Evolutionary conservation across 1,140 invertebrate species (phyloP).

Genomic region (Octopus bimaculoides): DNA sequence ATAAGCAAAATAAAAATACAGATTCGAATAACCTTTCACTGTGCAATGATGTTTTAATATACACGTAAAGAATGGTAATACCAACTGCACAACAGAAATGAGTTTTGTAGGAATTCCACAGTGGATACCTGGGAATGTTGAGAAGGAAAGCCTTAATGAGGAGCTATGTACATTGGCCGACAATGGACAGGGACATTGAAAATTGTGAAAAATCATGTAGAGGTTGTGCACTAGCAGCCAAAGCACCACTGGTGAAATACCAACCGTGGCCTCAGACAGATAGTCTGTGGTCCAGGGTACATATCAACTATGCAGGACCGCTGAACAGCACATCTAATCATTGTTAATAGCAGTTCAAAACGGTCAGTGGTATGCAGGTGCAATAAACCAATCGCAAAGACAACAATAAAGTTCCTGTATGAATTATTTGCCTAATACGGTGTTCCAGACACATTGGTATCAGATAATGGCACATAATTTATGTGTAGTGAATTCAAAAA

Average conservation of each 20-base stretch:
- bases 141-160: background rate
- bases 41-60: no score
- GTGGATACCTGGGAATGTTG: background rate
- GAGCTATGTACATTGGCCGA: background rate
- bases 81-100: background rate
- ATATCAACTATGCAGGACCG: background rate
- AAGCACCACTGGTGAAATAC: background rate
- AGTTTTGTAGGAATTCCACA: background rate
- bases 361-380: background rate
- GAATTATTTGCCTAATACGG: background rate
- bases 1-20: no score
- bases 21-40: no score
- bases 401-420: background rate
- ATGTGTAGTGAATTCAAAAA: background rate
- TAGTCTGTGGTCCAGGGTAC: background rate
- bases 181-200: background rate
- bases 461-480: background rate
- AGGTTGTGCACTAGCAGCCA: background rate
- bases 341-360: background rate
- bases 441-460: background rate
- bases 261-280: background rate
- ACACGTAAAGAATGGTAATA: no score
- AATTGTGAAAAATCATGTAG: background rate
- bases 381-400: background rate
- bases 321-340: background rate